Percentiles rank a stretch among this genome's conserved stretches.
These are phyloP conservation scores for Phalloptychus januarius DNA, from an alignment of 2,797 vertebrate genomes.

Conservation along the genomic window DNA sequence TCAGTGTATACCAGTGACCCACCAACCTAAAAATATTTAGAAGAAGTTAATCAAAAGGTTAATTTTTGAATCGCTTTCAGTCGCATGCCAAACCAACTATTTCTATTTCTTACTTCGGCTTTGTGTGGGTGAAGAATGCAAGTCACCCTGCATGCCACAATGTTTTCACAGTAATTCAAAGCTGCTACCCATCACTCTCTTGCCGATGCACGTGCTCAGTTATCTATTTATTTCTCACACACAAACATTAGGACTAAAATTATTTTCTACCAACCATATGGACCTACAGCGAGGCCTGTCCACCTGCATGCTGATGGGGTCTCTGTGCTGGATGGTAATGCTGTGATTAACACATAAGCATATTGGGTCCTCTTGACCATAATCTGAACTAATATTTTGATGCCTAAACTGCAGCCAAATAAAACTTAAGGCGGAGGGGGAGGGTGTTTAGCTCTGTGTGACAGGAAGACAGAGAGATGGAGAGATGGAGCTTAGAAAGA, in stretches of 20 bases:
- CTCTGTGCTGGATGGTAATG: constrained; percentile 22
- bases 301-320: constrained; percentile 22
- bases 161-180: constrained; percentile 10
- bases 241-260: constrained; percentile 10
- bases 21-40: not conserved
- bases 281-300: constrained; percentile 28
- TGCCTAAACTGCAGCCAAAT: constrained; percentile 42
- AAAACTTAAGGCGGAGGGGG: constrained; percentile 36
- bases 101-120: constrained; percentile 54
- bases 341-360: constrained; percentile 37
- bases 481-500: constrained; percentile 42
- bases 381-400: constrained; percentile 47
- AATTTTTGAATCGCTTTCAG: constrained; percentile 20
- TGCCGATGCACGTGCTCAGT: not conserved
- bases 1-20: not conserved
- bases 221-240: constrained; percentile 16
- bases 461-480: constrained; percentile 38
- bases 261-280: constrained; percentile 9
- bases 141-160: constrained; percentile 40
- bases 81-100: constrained; percentile 48
- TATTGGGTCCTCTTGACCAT: constrained; percentile 50
- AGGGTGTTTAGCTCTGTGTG: constrained; percentile 41
- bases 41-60: not conserved
- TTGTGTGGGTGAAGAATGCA: constrained; percentile 42
- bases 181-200: constrained; percentile 12